Conservation (phyloP, 1,140 invertebrate species). For the Leptonema lineaticorne region DNA sequence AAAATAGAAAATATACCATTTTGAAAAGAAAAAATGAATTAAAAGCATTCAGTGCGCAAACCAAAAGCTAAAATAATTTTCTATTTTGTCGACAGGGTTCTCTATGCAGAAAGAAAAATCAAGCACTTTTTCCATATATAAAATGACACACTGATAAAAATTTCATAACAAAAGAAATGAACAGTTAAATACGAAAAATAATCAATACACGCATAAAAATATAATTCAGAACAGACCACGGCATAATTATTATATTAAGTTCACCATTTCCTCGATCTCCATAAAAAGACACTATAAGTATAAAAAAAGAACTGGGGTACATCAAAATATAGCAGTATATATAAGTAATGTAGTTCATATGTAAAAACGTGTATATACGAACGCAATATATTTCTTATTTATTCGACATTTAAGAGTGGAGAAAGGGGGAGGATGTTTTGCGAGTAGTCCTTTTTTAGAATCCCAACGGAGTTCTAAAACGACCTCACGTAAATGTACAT, state of each 20-base stretch:
- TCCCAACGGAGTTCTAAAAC: slow-evolving; percentile 1
- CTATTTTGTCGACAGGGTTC: not conserved
- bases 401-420: not conserved
- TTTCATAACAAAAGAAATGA: not conserved
- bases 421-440: not conserved
- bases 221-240: too few relatives aligned
- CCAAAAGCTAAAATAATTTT: not conserved
- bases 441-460: not conserved
- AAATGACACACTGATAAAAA: too few relatives aligned
- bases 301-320: too few relatives aligned
- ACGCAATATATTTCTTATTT: not conserved
- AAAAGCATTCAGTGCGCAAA: not conserved
- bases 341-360: too few relatives aligned
- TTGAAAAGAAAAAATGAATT: not conserved
- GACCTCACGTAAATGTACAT: not conserved
- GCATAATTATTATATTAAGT: too few relatives aligned
- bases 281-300: not conserved
- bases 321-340: too few relatives aligned
- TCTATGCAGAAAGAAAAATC: not conserved
- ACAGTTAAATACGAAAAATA: slow-evolving; percentile 1
- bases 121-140: not conserved
- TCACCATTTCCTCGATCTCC: slow-evolving; percentile 7
- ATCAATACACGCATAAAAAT: not conserved
- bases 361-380: not conserved
- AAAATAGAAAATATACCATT: too few relatives aligned